Conservation (phyloP, 2,888 invertebrate species). For the Dryococelus australis region DNA sequence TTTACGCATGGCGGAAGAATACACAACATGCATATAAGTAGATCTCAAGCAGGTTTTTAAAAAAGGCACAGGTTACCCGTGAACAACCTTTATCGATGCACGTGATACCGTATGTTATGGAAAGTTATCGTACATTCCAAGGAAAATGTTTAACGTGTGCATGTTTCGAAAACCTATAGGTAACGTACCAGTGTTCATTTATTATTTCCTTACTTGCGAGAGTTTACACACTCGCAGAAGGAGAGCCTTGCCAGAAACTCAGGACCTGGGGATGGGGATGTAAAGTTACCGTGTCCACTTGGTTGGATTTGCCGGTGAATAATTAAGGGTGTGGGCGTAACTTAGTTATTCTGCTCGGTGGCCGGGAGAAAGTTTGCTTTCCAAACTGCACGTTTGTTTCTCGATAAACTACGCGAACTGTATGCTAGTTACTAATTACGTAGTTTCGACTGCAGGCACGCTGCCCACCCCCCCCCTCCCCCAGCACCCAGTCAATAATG, state of each 20-base stretch:
- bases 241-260: neutral
- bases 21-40: too few species aligned
- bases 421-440: conserved; percentile 9
- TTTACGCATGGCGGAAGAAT: too few species aligned
- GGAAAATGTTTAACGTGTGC: too few species aligned
- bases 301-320: conserved; percentile 16
- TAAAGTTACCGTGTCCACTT: neutral
- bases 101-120: too few species aligned
- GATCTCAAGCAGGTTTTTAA: too few species aligned
- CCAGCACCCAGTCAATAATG: neutral
- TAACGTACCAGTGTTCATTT: too few species aligned
- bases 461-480: neutral
- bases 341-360: conserved; percentile 16
- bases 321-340: neutral
- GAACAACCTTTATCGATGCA: too few species aligned
- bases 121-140: too few species aligned
- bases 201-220: too few species aligned
- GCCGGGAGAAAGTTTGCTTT: neutral
- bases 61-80: too few species aligned
- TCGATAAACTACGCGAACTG: conserved; percentile 9
- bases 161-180: too few species aligned
- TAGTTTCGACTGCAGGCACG: neutral
- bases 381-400: neutral
- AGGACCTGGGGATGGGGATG: neutral
- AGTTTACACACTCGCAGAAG: neutral